Percentiles rank a stretch among this genome's conserved stretches.
phyloP scores from a whole-genome alignment of 2,888 invertebrate species.

The Acanthosoma haemorrhoidale region DNA sequence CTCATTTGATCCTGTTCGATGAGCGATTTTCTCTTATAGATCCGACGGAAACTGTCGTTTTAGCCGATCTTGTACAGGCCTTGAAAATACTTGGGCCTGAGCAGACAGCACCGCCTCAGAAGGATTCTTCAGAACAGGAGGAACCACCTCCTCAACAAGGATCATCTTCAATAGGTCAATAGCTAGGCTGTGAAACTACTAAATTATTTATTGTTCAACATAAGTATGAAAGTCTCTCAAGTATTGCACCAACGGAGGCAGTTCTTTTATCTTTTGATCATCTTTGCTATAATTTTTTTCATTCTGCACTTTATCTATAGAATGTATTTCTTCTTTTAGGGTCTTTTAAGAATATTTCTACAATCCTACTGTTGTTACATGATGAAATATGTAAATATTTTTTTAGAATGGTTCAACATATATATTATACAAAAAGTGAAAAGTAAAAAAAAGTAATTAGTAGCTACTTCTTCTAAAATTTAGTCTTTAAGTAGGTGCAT shows the following conservation, averaged over 20 bases:
- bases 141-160: conserved; percentile 25
- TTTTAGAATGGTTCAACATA: conserved; percentile 3
- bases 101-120: conserved; percentile 20
- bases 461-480: background rate
- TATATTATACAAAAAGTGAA: conserved; percentile 8
- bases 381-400: conserved; percentile 7
- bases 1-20: conserved; percentile 82
- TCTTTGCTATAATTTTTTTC: background rate
- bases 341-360: background rate
- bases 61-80: conserved; percentile 85
- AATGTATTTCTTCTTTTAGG: background rate
- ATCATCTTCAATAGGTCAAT: conserved; percentile 13
- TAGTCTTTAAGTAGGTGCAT: conserved; percentile 1
- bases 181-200: conserved; percentile 28
- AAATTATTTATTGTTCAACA: conserved; percentile 17
- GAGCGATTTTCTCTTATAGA: conserved; percentile 88
- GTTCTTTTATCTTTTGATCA: conserved; percentile 5
- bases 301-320: conserved; percentile 1
- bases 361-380: background rate
- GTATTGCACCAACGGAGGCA: conserved; percentile 26
- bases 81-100: conserved; percentile 48
- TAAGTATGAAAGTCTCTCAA: conserved; percentile 16
- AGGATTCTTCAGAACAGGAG: background rate
- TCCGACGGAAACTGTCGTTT: conserved; percentile 90
- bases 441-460: background rate